Evolutionary conservation across 2,113 vertebrate genomes (phyloP), one percentile per base, ranked within the genome.

Genomic region (Eira barbara): DNA sequence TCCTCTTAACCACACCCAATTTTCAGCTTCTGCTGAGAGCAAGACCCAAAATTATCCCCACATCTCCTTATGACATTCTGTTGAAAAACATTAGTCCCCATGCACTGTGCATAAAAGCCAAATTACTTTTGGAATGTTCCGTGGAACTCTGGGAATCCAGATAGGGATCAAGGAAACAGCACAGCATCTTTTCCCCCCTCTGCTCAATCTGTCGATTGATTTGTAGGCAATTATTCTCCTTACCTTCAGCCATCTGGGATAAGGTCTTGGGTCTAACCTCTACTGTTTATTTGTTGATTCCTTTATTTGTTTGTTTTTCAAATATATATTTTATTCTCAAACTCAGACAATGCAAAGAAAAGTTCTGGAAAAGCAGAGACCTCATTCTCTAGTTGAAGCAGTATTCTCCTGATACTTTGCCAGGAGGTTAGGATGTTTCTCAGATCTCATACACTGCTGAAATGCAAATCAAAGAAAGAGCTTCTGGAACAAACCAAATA

Each of bases 71-170:
- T 83, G 88, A 98, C 96, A 97, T 86, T 89, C 36, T 91, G 65
- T 91, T 97, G 96, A 95, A 95, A 97, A 96, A 79, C 14, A 10
- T 92, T 76, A 88, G 92, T 95, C 92, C 42, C 67, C 59, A 4
- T 69, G 17, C n/a, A 69, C 71, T 65, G 14, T 78, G 2, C 88
- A 87, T 29, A 95, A 97, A 90, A 96, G 88, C 88, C 76, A 96
- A 92, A 95, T 91, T 96, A 93, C 93, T 95, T 92, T 65, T 67
- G 97, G 94, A 97, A 97, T 95, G 55, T 95, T 96, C 59, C 4
- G 1, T 94, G 91, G 76, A 95, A 86, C 79, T 96, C 81, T 91
- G 69, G 73, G 83, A 96, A 69, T 93, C 84, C 65, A 96, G 92
- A 95, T 74, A 96, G 78, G 12, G 34, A 96, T 96, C 84, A 83